These are phyloP conservation scores for Huso huso DNA, from an alignment of 2,797 vertebrate genomes.

Conservation along the genomic window DNA sequence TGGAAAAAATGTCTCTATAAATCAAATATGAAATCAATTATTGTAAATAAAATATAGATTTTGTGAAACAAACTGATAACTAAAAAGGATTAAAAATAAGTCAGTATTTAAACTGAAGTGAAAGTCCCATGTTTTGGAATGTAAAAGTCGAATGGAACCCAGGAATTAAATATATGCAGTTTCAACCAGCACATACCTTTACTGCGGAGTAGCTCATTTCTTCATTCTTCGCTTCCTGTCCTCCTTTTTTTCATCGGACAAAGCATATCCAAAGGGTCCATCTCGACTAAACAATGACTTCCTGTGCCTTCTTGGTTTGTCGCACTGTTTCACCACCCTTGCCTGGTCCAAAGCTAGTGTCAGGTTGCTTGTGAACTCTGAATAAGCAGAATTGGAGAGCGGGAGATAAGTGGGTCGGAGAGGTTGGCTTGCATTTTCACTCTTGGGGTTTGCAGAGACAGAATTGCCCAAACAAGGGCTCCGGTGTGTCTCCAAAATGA, in stretches of 20 bases:
- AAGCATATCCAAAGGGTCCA: conserved; percentile 10
- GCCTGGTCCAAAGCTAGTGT: background rate
- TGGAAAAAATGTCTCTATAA: too few species aligned
- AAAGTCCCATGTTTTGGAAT: too few species aligned
- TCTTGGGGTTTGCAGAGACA: background rate
- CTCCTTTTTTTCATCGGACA: conserved; percentile 26
- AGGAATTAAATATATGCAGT: too few species aligned
- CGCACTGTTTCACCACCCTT: conserved; percentile 5
- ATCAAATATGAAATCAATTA: too few species aligned
- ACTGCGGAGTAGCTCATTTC: conserved; percentile 20
- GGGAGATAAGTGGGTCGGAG: conserved; percentile 30
- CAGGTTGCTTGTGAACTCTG: conserved; percentile 19
- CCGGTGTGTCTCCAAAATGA: conserved; percentile 15
- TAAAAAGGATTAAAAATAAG: too few species aligned
- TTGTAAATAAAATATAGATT: too few species aligned
- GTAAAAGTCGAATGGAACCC: too few species aligned
- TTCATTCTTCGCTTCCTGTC: conserved; percentile 29
- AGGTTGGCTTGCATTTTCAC: conserved; percentile 12
- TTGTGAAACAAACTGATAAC: too few species aligned
- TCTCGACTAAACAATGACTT: conserved; percentile 14
- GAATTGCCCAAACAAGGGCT: conserved; percentile 7
- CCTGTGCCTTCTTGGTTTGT: conserved; percentile 16
- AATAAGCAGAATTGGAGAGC: conserved; percentile 22
- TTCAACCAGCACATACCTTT: conserved; percentile 17
- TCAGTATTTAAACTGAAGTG: too few species aligned